Evolutionary conservation across 2,888 invertebrate species (phyloP).

Genomic region (Dynastes maya): DNA sequence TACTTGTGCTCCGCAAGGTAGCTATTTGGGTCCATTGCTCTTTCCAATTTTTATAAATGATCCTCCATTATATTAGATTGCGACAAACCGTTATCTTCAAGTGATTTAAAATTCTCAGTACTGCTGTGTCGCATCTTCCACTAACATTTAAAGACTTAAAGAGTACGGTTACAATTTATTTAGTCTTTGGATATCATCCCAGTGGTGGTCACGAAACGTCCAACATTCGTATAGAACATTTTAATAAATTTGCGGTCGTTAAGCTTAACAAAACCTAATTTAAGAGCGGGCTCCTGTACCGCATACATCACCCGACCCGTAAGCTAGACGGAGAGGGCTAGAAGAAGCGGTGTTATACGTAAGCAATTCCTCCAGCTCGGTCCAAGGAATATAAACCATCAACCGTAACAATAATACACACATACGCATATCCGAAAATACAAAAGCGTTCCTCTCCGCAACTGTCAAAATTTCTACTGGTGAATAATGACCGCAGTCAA

Average conservation of each 20-base stretch:
- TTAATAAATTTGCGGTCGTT: conserved; percentile 48
- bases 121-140: too few species aligned
- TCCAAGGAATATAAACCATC: conserved; percentile 41
- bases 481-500: conserved; percentile 67
- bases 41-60: too few species aligned
- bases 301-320: conserved; percentile 8
- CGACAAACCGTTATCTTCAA: too few species aligned
- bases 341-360: background rate
- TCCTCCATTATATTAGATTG: too few species aligned
- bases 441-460: conserved; percentile 64
- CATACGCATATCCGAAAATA: conserved; percentile 49
- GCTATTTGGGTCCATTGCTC: too few species aligned
- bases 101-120: too few species aligned
- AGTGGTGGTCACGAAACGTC: too few species aligned
- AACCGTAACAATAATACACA: conserved; percentile 4
- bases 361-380: background rate
- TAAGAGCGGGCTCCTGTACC: conserved; percentile 29
- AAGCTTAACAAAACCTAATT: conserved; percentile 48
- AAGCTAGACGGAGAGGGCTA: background rate
- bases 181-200: background rate
- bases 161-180: background rate
- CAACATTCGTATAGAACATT: conserved; percentile 10
- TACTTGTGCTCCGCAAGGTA: too few species aligned
- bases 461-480: conserved; percentile 64
- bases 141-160: too few species aligned